Percentiles rank a stretch among this genome's conserved stretches.
phyloP scores from a whole-genome alignment of 1,140 invertebrate genomes.

The Cherax destructor region DNA sequence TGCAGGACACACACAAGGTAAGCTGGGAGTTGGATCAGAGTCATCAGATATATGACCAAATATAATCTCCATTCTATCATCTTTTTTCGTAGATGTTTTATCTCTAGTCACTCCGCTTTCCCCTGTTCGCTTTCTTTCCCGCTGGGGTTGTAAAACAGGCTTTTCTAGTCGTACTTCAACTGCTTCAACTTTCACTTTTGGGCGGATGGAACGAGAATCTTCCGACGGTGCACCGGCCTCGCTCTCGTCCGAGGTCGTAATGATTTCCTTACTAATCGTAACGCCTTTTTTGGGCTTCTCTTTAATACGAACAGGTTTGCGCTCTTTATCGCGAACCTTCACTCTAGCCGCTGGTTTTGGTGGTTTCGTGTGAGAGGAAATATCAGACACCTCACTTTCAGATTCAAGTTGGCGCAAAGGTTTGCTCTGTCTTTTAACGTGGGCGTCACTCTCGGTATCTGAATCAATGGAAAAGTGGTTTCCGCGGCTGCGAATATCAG shows the following conservation, averaged over 20 bases:
- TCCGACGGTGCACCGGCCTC: constrained; percentile 43
- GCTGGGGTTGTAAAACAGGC: constrained; percentile 24
- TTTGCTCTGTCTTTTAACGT: constrained; percentile 28
- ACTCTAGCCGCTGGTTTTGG: constrained; percentile 60
- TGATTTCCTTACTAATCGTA: constrained; percentile 49
- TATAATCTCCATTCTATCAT: constrained; percentile 90
- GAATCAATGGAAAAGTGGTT: constrained; percentile 42
- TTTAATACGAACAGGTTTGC: constrained; percentile 28
- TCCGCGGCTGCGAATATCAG: constrained; percentile 19
- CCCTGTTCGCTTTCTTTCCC: constrained; percentile 57
- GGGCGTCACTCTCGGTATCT: constrained; percentile 51
- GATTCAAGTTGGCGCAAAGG: constrained; percentile 44
- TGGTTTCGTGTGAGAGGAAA: constrained; percentile 50
- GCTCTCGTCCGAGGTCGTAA: constrained; percentile 68
- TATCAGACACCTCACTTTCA: constrained; percentile 54
- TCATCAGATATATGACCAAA: constrained; percentile 91
- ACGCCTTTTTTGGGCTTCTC: constrained; percentile 54
- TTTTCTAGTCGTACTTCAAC: constrained; percentile 64
- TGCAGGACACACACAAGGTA: constrained; percentile 40
- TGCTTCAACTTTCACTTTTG: constrained; percentile 63
- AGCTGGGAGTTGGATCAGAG: constrained; percentile 72
- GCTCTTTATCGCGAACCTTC: constrained; percentile 56
- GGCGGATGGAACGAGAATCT: constrained; percentile 58
- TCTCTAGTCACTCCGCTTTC: constrained; percentile 76
- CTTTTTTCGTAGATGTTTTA: constrained; percentile 73